phyloP scores from a whole-genome alignment of 2,888 invertebrate genomes.

The Thera britannica region DNA sequence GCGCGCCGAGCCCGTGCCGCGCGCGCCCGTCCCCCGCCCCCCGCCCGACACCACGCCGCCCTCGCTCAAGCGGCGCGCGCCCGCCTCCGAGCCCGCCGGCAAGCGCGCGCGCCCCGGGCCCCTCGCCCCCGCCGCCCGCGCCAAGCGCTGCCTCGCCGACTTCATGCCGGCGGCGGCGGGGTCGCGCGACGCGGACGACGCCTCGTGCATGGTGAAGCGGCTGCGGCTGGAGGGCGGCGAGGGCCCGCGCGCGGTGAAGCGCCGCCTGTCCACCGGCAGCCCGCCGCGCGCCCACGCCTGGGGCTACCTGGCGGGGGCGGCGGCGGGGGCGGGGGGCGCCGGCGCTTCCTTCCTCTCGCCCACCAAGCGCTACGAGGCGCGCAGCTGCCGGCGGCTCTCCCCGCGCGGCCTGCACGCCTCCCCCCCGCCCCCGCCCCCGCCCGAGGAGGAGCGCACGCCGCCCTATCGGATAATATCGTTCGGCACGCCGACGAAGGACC shows the following conservation, averaged over 20 bases:
- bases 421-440: background rate
- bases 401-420: too few relatives aligned
- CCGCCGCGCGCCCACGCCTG: too few relatives aligned
- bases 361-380: too few relatives aligned
- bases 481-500: conserved; percentile 87
- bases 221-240: conserved; percentile 47
- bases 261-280: too few relatives aligned
- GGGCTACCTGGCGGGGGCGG: too few relatives aligned
- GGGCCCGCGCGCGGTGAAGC: too few relatives aligned
- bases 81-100: conserved; percentile 49
- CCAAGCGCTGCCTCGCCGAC: conserved; percentile 74
- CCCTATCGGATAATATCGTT: conserved; percentile 56
- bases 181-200: conserved; percentile 57
- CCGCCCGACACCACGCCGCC: conserved; percentile 79
- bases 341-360: too few relatives aligned
- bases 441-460: conserved; percentile 44
- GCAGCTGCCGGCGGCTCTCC: too few relatives aligned
- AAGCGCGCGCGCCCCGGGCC: conserved; percentile 43
- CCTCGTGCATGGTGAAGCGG: conserved; percentile 54
- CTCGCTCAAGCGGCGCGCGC: conserved; percentile 69
- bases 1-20: conserved; percentile 41
- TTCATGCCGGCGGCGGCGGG: conserved; percentile 48
- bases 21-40: conserved; percentile 47
- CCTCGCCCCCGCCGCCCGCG: conserved; percentile 45
- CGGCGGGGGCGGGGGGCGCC: too few relatives aligned